Evolutionary conservation across 2,888 invertebrate genomes (phyloP), one percentile per base, ranked within the genome.

Genomic region (Argynnis bischoffii): DNA sequence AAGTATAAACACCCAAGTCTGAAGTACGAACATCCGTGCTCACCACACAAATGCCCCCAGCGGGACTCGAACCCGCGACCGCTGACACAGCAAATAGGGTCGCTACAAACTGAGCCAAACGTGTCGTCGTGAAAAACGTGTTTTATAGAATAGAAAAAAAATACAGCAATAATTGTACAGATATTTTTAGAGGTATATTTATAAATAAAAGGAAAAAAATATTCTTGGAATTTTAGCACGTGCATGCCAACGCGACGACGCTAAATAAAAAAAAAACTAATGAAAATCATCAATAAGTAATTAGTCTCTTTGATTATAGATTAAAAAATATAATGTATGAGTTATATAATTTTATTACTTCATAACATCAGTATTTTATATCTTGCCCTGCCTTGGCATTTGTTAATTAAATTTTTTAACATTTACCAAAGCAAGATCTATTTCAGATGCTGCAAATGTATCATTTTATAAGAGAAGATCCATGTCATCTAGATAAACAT

Each of bases 341-440:
- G 15, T 55, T 21, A 26, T 15, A 55, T 31, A 1, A 55, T 15
- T 26, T 26, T 21, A 55, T 31, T 55, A n/a, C 15, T 1, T 31
- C n/a, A 26, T 26, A n/a, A 5, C 16, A 3, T 55, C 35, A 26
- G 26, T 26, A 5, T 26, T 26, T 26, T 26, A 26, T 26, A 2
- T 55, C 21, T 46, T 21, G 21, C 21, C 57, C 4, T 26, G 26
- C 26, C 47, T 57, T 57, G 57, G 21, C 15, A 57, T 57, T 21
- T 57, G 15, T 21, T 57, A 57, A 57, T 57, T 57, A 15, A 21
- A 2, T 46, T n/a, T 47, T 46, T 46, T 46, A 1, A 47, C 35
- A 41, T 46, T 47, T n/a, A 15, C 11, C 15, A 57, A 21, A 26
- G 46, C 46, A 8, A 15, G 8, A n/a, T 15, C 18, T 41, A 15